A percentile compares a stretch with the other conserved stretches of the same genome.
phyloP scores from a whole-genome alignment of 2,888 invertebrate genomes.

The Luperina testacea region DNA sequence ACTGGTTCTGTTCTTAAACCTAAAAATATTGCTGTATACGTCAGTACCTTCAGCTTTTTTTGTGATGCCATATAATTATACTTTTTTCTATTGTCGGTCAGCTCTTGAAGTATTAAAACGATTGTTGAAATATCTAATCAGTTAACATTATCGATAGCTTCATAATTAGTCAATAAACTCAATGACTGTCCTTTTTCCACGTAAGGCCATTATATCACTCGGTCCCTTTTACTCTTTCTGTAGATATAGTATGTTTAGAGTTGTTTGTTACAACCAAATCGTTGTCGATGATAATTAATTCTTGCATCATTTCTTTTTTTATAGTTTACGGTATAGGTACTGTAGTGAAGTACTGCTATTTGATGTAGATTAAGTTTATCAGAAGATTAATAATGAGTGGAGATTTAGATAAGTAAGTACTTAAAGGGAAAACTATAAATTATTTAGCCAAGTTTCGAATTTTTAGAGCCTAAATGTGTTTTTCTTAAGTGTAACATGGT shows the following conservation, averaged over 20 bases:
- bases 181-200: conserved; percentile 44
- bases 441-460: neutral
- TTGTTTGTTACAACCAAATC: conserved; percentile 45
- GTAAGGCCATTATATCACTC: neutral
- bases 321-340: neutral
- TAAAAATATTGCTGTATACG: neutral
- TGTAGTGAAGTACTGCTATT: neutral
- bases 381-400: neutral
- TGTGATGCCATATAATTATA: conserved; percentile 1
- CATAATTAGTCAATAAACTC: conserved; percentile 44
- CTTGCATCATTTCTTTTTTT: conserved; percentile 48
- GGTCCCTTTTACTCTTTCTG: conserved; percentile 44
- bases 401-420: neutral
- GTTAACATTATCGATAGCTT: conserved; percentile 22
- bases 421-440: neutral
- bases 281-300: conserved; percentile 25
- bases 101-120: conserved; percentile 8
- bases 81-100: neutral
- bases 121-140: conserved; percentile 43
- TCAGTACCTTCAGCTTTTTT: neutral
- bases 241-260: conserved; percentile 49
- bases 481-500: neutral
- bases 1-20: conserved; percentile 20
- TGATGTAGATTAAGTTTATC: conserved; percentile 17
- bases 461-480: neutral